A percentile compares a stretch with the other conserved stretches of the same genome.
These are phyloP conservation scores for Sclerodermus sp. DNA, from an alignment of 2,888 invertebrate genomes.

Conservation along the genomic window DNA sequence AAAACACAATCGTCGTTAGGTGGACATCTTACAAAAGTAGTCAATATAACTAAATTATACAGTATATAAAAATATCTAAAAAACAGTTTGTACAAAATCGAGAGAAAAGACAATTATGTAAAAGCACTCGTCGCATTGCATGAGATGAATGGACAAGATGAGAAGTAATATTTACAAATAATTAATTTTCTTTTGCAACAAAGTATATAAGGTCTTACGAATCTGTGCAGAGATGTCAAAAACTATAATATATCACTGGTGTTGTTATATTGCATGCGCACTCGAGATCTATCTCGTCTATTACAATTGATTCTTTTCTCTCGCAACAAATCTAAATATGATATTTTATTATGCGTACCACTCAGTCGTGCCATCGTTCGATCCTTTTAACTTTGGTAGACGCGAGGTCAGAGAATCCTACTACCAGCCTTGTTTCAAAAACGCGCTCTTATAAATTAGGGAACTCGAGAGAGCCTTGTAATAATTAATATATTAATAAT, in stretches of 20 bases:
- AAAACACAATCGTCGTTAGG: slow-evolving; percentile 42
- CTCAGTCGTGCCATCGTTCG: background rate
- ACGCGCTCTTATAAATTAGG: slow-evolving; percentile 22
- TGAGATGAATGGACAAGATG: slow-evolving; percentile 23
- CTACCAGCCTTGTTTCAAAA: slow-evolving; percentile 12
- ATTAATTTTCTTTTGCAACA: background rate
- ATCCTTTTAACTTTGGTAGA: slow-evolving; percentile 28
- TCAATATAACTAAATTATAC: slow-evolving; percentile 40
- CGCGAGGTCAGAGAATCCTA: slow-evolving; percentile 37
- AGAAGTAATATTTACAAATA: slow-evolving; percentile 46
- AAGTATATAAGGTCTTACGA: background rate
- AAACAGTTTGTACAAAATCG: slow-evolving; percentile 57
- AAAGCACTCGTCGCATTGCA: slow-evolving; percentile 39
- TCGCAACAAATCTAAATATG: slow-evolving; percentile 42
- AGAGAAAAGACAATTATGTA: slow-evolving; percentile 49
- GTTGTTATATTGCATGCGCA: slow-evolving; percentile 31
- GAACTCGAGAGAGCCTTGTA: slow-evolving; percentile 13
- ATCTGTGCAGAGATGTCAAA: background rate
- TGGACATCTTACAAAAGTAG: slow-evolving; percentile 37
- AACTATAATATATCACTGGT: slow-evolving; percentile 15
- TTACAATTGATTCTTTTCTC: slow-evolving; percentile 38
- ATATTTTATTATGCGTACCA: slow-evolving; percentile 32
- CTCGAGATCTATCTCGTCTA: slow-evolving; percentile 19
- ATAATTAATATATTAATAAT: slow-evolving; percentile 22
- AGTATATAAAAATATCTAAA: slow-evolving; percentile 47